Conservation (phyloP, 2,797 vertebrate species). For the Sebastes diaconus region DNA sequence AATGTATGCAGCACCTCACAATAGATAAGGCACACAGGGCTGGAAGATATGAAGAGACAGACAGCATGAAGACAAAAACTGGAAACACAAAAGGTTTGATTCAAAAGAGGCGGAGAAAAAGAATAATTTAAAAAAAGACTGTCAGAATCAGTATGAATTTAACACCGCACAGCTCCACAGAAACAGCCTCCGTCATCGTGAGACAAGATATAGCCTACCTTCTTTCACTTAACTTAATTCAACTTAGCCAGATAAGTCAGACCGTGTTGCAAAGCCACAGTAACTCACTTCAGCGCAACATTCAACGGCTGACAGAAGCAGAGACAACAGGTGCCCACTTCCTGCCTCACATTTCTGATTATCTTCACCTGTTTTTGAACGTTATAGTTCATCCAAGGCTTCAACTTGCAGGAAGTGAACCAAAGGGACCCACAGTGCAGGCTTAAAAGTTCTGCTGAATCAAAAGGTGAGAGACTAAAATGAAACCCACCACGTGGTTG, state of each 20-base stretch:
- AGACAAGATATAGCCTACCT: not conserved
- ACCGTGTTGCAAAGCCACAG: not conserved
- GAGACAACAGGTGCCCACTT: not conserved
- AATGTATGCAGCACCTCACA: not conserved
- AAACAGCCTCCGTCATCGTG: not conserved
- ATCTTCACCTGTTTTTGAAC: not conserved
- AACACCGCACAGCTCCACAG: not conserved
- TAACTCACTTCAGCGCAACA: not conserved
- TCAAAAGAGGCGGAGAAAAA: not conserved
- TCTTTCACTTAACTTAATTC: not conserved
- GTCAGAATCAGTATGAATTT: not conserved
- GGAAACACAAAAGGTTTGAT: not conserved
- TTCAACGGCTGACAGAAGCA: not conserved
- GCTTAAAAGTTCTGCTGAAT: not conserved
- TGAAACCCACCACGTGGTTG: slow-evolving; percentile 74
- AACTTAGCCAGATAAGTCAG: not conserved
- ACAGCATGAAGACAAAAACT: not conserved
- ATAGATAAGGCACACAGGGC: not conserved
- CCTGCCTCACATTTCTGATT: not conserved
- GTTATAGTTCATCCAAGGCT: not conserved
- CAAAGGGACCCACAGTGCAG: not conserved
- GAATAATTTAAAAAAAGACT: not conserved
- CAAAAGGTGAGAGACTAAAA: not conserved
- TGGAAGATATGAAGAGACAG: not conserved
- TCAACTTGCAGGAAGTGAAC: not conserved